Evolutionary conservation across 1,140 invertebrate species (phyloP).

Genomic region (Drosophila nebulosa): DNA sequence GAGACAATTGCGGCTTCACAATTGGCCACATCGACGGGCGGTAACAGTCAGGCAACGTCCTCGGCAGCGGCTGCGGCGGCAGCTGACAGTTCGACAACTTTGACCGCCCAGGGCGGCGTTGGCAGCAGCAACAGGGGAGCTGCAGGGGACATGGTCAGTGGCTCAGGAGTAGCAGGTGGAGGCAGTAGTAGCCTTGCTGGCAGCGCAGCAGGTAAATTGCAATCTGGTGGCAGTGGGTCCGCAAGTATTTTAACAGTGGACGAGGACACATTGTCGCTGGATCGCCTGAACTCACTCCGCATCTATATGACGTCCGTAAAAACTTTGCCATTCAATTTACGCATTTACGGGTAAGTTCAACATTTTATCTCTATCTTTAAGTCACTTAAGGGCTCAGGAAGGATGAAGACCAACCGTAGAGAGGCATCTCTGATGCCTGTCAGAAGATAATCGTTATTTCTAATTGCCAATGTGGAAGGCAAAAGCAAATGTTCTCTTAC

Average conservation of each 20-base stretch:
- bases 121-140: not conserved
- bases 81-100: slow-evolving; percentile 56
- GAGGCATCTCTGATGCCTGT: not conserved
- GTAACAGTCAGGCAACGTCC: slow-evolving; percentile 62
- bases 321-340: slow-evolving; percentile 80
- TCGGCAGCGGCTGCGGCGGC: slow-evolving; percentile 45
- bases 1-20: slow-evolving; percentile 81
- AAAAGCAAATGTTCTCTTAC: slow-evolving; percentile 50
- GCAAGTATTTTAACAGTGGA: slow-evolving; percentile 71
- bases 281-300: slow-evolving; percentile 76
- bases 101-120: slow-evolving; percentile 49
- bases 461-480: slow-evolving; percentile 51
- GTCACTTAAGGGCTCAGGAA: not conserved
- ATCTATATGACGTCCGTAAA: slow-evolving; percentile 80
- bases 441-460: slow-evolving; percentile 38
- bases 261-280: slow-evolving; percentile 75
- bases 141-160: slow-evolving; percentile 16
- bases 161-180: slow-evolving; percentile 11
- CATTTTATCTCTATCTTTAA: not conserved
- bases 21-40: slow-evolving; percentile 78
- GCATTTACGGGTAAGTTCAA: slow-evolving; percentile 78
- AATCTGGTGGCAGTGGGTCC: slow-evolving; percentile 30
- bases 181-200: slow-evolving; percentile 7
- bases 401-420: slow-evolving; percentile 28
- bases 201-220: slow-evolving; percentile 41